These are phyloP conservation scores for Zootermopsis nevadensis DNA, from an alignment of 2,888 invertebrate species.

Conservation along the genomic window DNA sequence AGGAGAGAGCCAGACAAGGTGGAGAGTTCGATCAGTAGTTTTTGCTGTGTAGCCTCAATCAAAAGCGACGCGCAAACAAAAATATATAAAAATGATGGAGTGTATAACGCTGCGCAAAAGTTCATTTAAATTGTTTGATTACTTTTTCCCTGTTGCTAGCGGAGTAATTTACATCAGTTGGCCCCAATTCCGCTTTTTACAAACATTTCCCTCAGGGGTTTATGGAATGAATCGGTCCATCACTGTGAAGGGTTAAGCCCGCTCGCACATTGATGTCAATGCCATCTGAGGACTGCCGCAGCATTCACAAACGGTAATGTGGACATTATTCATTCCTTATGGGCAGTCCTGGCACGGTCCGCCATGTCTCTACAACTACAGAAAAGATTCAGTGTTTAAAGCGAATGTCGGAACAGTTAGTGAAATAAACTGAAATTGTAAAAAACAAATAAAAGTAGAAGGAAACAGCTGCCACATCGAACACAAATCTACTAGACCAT, in stretches of 20 bases:
- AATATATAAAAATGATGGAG: slow-evolving; percentile 34
- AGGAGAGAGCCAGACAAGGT: background rate
- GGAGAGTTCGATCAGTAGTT: background rate
- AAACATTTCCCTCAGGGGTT: slow-evolving; percentile 16
- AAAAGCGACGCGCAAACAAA: slow-evolving; percentile 22
- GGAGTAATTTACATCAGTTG: slow-evolving; percentile 30
- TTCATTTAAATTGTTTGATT: slow-evolving; percentile 48
- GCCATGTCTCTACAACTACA: too few species aligned
- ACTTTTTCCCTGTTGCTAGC: slow-evolving; percentile 38
- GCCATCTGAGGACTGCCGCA: too few species aligned
- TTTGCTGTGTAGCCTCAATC: slow-evolving; percentile 25
- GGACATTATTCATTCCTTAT: too few species aligned
- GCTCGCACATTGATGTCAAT: background rate
- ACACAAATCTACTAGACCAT: too few species aligned
- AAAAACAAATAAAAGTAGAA: too few species aligned
- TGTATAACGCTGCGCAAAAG: slow-evolving; percentile 39
- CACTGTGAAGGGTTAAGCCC: slow-evolving; percentile 12
- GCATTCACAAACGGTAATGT: too few species aligned
- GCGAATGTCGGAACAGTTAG: too few species aligned
- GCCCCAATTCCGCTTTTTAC: slow-evolving; percentile 17
- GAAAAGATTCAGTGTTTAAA: too few species aligned
- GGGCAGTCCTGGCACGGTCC: too few species aligned
- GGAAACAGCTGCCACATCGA: too few species aligned
- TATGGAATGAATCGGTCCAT: slow-evolving; percentile 13
- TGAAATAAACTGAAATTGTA: too few species aligned